Evolutionary conservation across 2,888 invertebrate genomes (phyloP).

Genomic region (Luperina nickerlii): DNA sequence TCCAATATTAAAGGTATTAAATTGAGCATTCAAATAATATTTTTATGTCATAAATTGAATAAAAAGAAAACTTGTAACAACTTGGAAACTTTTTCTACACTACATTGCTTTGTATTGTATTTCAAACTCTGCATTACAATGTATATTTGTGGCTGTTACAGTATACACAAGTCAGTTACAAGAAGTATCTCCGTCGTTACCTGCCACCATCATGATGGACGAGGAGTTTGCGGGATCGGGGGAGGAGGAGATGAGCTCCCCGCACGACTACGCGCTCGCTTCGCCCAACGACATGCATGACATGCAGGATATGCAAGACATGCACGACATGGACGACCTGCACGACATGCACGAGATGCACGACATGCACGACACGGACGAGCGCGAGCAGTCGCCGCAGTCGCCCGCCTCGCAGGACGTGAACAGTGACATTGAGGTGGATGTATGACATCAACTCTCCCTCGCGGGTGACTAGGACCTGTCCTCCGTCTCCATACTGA

Average conservation of each 20-base stretch:
- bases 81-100: background rate
- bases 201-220: slow-evolving; percentile 90
- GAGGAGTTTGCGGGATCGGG: slow-evolving; percentile 82
- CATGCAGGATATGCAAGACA: slow-evolving; percentile 45
- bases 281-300: slow-evolving; percentile 71
- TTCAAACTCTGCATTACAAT: background rate
- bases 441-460: slow-evolving; percentile 85
- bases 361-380: slow-evolving; percentile 43
- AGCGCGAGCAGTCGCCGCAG: slow-evolving; percentile 74
- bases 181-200: slow-evolving; percentile 86
- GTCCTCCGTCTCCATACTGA: slow-evolving; percentile 56
- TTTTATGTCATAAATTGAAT: background rate
- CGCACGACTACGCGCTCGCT: slow-evolving; percentile 77
- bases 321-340: slow-evolving; percentile 59
- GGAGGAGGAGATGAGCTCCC: slow-evolving; percentile 83
- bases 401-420: slow-evolving; percentile 78
- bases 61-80: background rate
- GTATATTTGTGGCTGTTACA: slow-evolving; percentile 68
- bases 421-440: slow-evolving; percentile 85
- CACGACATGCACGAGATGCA: slow-evolving; percentile 51
- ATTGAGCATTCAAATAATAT: background rate
- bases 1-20: slow-evolving; percentile 85
- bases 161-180: slow-evolving; percentile 87
- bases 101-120: slow-evolving; percentile 5
- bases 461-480: slow-evolving; percentile 77